phyloP scores from a whole-genome alignment of 2,797 vertebrate genomes.

The Sebastiscus albofasciatus region DNA sequence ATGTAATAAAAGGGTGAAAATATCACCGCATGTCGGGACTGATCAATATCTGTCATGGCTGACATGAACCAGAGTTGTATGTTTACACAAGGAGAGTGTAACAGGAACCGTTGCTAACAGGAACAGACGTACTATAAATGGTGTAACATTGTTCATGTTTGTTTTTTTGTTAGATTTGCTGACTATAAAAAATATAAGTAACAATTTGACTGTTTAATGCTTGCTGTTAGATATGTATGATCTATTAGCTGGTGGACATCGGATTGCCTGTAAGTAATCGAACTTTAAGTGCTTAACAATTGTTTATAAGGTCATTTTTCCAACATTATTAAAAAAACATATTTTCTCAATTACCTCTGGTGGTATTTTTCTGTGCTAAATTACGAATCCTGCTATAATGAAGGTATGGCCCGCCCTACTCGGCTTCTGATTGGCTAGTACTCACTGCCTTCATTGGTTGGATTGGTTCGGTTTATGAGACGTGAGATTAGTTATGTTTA shows the following conservation, averaged over 20 bases:
- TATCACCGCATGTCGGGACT: conserved; percentile 21
- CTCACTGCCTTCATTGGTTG: no score
- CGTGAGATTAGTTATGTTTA: no score
- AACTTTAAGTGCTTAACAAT: not conserved
- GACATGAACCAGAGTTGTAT: conserved; percentile 23
- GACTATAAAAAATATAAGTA: not conserved
- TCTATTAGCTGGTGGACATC: not conserved
- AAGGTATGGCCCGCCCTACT: no score
- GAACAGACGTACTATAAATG: not conserved
- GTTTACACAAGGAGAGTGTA: conserved; percentile 36
- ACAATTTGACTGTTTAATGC: not conserved
- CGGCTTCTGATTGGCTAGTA: no score
- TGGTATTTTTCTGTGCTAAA: no score
- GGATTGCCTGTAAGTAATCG: not conserved
- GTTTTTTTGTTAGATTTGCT: not conserved
- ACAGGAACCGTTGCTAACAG: not conserved
- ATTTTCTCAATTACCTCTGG: no score
- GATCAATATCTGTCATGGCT: conserved; percentile 58
- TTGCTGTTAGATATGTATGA: not conserved
- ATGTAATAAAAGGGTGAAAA: conserved; percentile 65
- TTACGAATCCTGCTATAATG: no score
- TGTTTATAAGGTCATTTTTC: not conserved
- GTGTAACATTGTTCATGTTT: not conserved
- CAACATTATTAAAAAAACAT: not conserved
- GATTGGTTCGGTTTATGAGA: no score